These are phyloP conservation scores for Pseudanteris insignis DNA, from an alignment of 2,888 invertebrate species.

Conservation along the genomic window DNA sequence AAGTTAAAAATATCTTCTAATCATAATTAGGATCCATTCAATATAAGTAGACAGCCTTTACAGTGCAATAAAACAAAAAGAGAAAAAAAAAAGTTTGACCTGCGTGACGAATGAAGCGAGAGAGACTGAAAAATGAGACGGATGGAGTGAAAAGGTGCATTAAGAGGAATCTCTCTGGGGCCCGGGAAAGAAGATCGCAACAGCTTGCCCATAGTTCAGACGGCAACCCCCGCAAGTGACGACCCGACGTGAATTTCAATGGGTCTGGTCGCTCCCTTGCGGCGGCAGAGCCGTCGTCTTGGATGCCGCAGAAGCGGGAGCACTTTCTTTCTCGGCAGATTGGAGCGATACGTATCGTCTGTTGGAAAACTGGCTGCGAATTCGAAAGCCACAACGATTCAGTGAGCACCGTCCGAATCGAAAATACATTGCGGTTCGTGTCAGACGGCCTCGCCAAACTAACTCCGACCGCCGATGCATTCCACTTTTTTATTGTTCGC, in stretches of 20 bases:
- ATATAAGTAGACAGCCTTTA: too few relatives aligned
- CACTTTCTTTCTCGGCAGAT: slow-evolving; percentile 39
- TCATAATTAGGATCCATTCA: too few relatives aligned
- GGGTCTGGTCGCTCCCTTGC: slow-evolving; percentile 47
- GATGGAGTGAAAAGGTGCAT: slow-evolving; percentile 41
- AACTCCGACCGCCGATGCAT: slow-evolving; percentile 23
- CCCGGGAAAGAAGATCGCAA: slow-evolving; percentile 49
- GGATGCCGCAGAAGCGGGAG: slow-evolving; percentile 46
- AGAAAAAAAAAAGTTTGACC: too few relatives aligned
- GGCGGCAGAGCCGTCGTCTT: slow-evolving; percentile 49
- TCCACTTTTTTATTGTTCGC: slow-evolving; percentile 21
- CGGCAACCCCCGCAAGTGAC: slow-evolving; percentile 48
- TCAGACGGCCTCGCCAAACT: slow-evolving; percentile 26
- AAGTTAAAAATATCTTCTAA: too few relatives aligned
- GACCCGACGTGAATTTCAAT: slow-evolving; percentile 59
- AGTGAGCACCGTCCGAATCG: slow-evolving; percentile 31
- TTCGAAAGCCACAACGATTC: slow-evolving; percentile 43
- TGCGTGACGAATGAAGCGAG: slow-evolving; percentile 24
- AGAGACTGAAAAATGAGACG: slow-evolving; percentile 26
- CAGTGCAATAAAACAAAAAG: too few relatives aligned
- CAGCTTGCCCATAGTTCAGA: slow-evolving; percentile 63
- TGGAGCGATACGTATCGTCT: slow-evolving; percentile 45
- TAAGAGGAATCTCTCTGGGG: slow-evolving; percentile 40
- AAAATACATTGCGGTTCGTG: slow-evolving; percentile 38
- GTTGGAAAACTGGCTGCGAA: slow-evolving; percentile 39